These are phyloP conservation scores for Apodemia zela DNA, from an alignment of 2,888 invertebrate species.

Conservation along the genomic window DNA sequence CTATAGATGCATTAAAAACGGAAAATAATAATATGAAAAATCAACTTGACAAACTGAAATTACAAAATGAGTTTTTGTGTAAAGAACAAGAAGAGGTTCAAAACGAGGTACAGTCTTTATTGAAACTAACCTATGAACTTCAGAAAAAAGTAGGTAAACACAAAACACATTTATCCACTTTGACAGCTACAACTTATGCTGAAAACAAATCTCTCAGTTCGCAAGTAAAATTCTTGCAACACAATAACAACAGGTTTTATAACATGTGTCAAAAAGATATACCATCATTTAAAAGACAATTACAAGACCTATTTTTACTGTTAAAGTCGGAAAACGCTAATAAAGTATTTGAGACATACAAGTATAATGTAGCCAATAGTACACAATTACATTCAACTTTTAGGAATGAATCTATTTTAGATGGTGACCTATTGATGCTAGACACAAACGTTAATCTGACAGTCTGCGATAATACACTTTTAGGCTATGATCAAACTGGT, in stretches of 20 bases:
- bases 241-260: conserved; percentile 60
- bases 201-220: conserved; percentile 65
- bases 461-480: conserved; percentile 57
- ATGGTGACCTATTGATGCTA: conserved; percentile 67
- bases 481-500: conserved; percentile 57
- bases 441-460: conserved; percentile 66
- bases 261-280: conserved; percentile 66
- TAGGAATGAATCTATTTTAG: conserved; percentile 64
- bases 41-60: conserved; percentile 42
- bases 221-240: conserved; percentile 61
- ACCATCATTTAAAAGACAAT: conserved; percentile 58
- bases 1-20: conserved; percentile 33
- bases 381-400: conserved; percentile 44
- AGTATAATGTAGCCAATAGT: conserved; percentile 56
- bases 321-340: conserved; percentile 46
- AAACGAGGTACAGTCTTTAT: conserved; percentile 51
- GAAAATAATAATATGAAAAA: conserved; percentile 46
- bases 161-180: conserved; percentile 61
- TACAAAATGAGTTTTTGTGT: conserved; percentile 44
- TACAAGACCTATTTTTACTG: conserved; percentile 51
- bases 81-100: conserved; percentile 51
- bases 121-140: conserved; percentile 53
- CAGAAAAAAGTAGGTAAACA: conserved; percentile 64
- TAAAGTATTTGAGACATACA: conserved; percentile 45
- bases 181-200: conserved; percentile 67